These are phyloP conservation scores for Crematogaster levior DNA, from an alignment of 2,888 invertebrate species.

Conservation along the genomic window DNA sequence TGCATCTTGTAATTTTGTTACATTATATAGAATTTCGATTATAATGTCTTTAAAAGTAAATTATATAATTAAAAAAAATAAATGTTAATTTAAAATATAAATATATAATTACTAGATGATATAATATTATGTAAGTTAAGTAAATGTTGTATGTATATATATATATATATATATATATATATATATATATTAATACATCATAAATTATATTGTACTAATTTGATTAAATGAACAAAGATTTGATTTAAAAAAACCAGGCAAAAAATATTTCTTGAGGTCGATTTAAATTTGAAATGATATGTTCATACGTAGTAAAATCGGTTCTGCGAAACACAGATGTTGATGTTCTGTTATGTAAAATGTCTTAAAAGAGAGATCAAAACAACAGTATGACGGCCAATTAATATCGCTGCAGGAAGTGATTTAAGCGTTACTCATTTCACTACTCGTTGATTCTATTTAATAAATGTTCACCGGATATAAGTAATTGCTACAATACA, in stretches of 20 bases:
- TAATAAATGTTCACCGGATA: background rate
- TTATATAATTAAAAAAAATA: background rate
- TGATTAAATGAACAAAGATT: no score
- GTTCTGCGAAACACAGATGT: slow-evolving; percentile 17
- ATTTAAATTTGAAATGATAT: no score
- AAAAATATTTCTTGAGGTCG: no score
- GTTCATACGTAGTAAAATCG: background rate
- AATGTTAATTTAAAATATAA: background rate
- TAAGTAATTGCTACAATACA: background rate
- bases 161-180: no score
- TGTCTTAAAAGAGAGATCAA: slow-evolving; percentile 12
- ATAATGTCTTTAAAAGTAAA: background rate
- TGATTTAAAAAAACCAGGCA: no score
- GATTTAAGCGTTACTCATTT: slow-evolving; percentile 32
- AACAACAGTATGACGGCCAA: slow-evolving; percentile 26
- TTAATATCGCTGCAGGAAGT: slow-evolving; percentile 29
- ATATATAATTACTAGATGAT: background rate
- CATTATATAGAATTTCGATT: background rate
- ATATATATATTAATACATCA: no score
- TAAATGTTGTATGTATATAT: no score
- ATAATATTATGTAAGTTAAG: background rate
- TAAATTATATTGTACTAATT: no score
- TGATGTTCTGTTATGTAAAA: background rate
- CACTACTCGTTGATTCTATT: slow-evolving; percentile 15
- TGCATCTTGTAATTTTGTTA: background rate